phyloP scores from a whole-genome alignment of 2,888 invertebrate species.

The Syrista parreyssii region DNA sequence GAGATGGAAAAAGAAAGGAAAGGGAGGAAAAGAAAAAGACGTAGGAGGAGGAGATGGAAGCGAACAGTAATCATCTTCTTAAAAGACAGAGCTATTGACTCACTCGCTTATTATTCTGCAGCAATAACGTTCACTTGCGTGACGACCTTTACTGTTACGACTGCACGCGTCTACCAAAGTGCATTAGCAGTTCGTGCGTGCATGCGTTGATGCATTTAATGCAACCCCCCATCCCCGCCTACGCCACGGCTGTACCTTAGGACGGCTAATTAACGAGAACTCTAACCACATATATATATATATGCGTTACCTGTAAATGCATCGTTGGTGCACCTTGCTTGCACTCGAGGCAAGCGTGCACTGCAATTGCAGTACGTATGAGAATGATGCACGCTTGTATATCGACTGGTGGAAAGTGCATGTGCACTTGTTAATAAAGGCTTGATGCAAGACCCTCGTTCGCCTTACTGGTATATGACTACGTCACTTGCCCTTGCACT shows the following conservation, averaged over 20 bases:
- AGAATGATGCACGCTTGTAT: not conserved
- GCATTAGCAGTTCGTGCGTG: conserved; percentile 32
- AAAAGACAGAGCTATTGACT: conserved; percentile 26
- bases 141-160: conserved; percentile 7
- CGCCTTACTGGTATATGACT: not conserved
- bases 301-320: not conserved
- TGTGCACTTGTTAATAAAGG: not conserved
- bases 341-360: not conserved
- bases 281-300: not conserved
- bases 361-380: not conserved
- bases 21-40: conserved; percentile 8
- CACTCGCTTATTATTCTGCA: conserved; percentile 24
- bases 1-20: conserved; percentile 1
- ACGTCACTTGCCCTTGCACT: not conserved
- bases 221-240: not conserved
- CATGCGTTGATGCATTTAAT: not conserved
- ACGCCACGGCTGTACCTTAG: not conserved
- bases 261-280: not conserved
- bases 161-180: conserved; percentile 43
- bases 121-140: conserved; percentile 30
- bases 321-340: not conserved
- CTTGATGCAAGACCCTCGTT: not conserved
- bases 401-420: not conserved
- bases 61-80: conserved; percentile 29
- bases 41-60: not conserved